Evolutionary conservation across 2,113 vertebrate species (phyloP), one percentile per base, ranked within the genome.

Genomic region (Euleptes europaea): DNA sequence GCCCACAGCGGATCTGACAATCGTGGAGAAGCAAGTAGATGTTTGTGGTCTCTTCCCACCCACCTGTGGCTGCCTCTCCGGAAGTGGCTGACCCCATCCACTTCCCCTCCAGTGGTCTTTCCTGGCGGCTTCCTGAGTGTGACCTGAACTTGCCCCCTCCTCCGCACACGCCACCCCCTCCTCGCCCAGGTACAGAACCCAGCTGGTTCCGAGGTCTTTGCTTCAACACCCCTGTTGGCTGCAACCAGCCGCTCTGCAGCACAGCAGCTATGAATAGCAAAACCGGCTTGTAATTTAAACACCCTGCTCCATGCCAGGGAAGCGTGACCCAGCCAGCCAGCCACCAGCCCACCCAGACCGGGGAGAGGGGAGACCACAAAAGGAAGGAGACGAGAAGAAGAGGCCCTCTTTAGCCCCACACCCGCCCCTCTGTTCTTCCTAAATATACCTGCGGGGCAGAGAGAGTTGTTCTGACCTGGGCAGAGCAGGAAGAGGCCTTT

Each of bases 241-340:
- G 10, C 70, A 85, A 73, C 0, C 17, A 28, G 1, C 83, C 31
- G 0, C 26, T 51, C 60, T 9, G 19, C 7, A 88, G 86, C 73
- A 0, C 23, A n/a, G 84, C 51, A 63, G 0, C 78, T 94, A 95
- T 91, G 91, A 92, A 94, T 95, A 93, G 84, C 65, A 42, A 0
- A 0, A 0, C 63, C 0, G 51, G 87, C 84, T 88, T 93, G 87
- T 94, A 94, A 93, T 93, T 93, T 49, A 65, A 94, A 91, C 89
- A 21, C 77, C 49, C 14, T 23, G 1, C 2, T 80, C 78, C 85
- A 76, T 44, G 60, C 49, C 85, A 35, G 3, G 38, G 91, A 90
- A 83, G 70, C 63, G 60, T 60, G 15, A 0, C n/a, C 31, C 26
- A 66, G 12, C 40, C 47, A 60, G 51, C 63, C 33, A 70, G 44